phyloP scores from a whole-genome alignment of 2,888 invertebrate species.

The Pharmacophagus antenor region DNA sequence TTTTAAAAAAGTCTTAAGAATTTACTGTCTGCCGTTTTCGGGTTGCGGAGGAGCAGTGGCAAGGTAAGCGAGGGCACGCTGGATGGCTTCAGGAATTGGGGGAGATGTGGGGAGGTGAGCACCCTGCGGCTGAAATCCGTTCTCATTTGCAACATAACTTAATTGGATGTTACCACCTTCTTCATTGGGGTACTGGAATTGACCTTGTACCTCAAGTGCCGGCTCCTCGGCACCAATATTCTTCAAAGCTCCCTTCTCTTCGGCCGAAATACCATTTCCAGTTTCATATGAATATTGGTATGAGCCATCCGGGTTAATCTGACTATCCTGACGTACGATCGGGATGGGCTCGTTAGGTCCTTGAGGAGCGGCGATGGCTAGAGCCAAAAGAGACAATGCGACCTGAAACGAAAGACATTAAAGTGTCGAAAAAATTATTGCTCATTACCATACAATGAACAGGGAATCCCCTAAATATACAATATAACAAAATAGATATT shows the following conservation, averaged over 20 bases:
- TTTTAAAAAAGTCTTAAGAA: conserved; percentile 6
- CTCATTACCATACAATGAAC: background rate
- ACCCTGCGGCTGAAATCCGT: conserved; percentile 85
- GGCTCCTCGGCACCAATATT: conserved; percentile 78
- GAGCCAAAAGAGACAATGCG: conserved; percentile 59
- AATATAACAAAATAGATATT: background rate
- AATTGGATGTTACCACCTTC: conserved; percentile 82
- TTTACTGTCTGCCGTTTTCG: conserved; percentile 33
- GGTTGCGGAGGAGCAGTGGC: conserved; percentile 83
- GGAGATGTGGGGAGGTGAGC: conserved; percentile 83
- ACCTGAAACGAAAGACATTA: conserved; percentile 50
- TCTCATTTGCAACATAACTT: conserved; percentile 85
- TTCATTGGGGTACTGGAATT: conserved; percentile 83
- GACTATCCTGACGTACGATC: conserved; percentile 78
- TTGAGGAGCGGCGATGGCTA: conserved; percentile 66
- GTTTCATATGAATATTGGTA: conserved; percentile 82
- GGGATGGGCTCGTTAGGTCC: conserved; percentile 60
- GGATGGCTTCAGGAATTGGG: conserved; percentile 85
- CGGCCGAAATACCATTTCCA: conserved; percentile 82
- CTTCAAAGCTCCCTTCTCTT: conserved; percentile 79
- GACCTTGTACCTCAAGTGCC: conserved; percentile 80
- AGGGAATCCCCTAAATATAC: background rate
- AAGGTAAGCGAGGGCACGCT: conserved; percentile 83
- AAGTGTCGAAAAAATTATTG: background rate
- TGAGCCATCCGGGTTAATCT: conserved; percentile 81